Evolutionary conservation across 1,140 invertebrate genomes (phyloP), one percentile per base, ranked within the genome.

Genomic region (Bombus impatiens): DNA sequence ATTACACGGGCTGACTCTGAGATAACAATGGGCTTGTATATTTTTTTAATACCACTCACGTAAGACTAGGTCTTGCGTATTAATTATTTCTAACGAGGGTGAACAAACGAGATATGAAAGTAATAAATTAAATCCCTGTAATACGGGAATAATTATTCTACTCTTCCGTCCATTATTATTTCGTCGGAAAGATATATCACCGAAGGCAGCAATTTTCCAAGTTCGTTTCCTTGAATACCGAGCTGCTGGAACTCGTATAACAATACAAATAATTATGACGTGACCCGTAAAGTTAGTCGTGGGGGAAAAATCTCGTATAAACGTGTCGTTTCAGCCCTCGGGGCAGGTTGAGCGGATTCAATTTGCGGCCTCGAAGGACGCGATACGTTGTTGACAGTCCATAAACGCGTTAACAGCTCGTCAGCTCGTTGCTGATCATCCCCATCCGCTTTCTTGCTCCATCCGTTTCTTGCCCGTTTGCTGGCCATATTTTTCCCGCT

Each of bases 391-490:
- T 67, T 47, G 76, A 53, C 65, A 84, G 76, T 79, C 76, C 65
- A 71, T 84, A 84, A 78, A 79, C 65, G 44, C 12, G 47, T 79
- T 84, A 84, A 84, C 76, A 59, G 37, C 67, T 79, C 65, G 47
- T 59, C 67, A 71, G 28, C 37, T n/a, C 37, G 74, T 78, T 59
- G n/a, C 53, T 37, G n/a, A 65, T 47, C 53, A 35, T 47, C 32
- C 40, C 9, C 22, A 8, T 35, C 2, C 22, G 10, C 10, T 53
- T 53, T 53, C 47, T 12, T 9, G 22, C 1, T 5, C 25, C 35
- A n/a, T 42, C 42, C 32, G 53, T 67, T 84, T 28, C 44, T 44
- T 47, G 53, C 57, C 62, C 25, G 32, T 37, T 42, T 40, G 37
- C 42, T 15, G 12, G 40, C 15, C n/a, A 75, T 75, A 35, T 75